Percentiles rank a stretch among this genome's conserved stretches.
These are phyloP conservation scores for Poeciliopsis prolifica DNA, from an alignment of 2,113 vertebrate species.

Conservation along the genomic window DNA sequence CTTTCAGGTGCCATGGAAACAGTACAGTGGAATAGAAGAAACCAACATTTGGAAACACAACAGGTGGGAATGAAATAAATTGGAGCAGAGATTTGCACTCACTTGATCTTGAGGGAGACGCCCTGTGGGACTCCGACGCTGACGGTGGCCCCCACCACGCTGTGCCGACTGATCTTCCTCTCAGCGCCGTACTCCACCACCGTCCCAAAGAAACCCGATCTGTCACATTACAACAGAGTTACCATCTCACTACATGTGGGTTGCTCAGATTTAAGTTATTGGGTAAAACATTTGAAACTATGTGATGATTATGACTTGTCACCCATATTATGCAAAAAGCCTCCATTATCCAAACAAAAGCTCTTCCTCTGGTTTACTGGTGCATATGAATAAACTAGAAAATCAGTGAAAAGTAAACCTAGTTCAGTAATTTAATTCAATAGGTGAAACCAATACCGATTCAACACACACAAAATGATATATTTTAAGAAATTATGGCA, in stretches of 20 bases:
- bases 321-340: not conserved
- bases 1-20: not conserved
- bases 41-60: not conserved
- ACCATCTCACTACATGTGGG: not conserved
- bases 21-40: not conserved
- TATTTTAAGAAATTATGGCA: no score
- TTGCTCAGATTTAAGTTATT: not conserved
- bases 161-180: constrained; percentile 97
- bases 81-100: constrained; percentile 55
- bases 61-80: not conserved
- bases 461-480: no score
- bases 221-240: constrained; percentile 60
- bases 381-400: not conserved
- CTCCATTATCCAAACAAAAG: not conserved
- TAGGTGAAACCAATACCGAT: no score
- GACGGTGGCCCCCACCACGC: constrained; percentile 90
- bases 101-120: constrained; percentile 97
- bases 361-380: not conserved
- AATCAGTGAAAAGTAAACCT: no score
- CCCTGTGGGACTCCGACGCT: constrained; percentile 96
- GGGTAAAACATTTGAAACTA: not conserved
- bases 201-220: constrained; percentile 95
- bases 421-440: no score
- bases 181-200: constrained; percentile 96
- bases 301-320: not conserved